Conservation (phyloP, 1,140 invertebrate species). For the Drosophila melanica region DNA sequence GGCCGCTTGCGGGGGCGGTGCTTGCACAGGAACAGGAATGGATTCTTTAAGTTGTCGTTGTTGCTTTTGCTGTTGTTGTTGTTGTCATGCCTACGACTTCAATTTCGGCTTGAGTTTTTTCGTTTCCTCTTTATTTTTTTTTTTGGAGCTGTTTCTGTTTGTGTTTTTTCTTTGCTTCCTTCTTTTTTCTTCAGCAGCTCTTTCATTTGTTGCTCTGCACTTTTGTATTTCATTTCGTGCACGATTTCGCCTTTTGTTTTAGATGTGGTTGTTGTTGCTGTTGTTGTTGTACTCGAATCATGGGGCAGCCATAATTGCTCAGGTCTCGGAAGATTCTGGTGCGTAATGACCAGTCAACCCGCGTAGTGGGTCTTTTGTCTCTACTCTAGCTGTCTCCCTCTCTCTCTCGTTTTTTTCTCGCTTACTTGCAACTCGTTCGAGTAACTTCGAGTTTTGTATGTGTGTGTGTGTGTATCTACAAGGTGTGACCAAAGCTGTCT, state of each 20-base stretch:
- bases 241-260: constrained; percentile 25
- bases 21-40: constrained; percentile 10
- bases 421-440: background rate
- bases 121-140: background rate
- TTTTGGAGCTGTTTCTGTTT: background rate
- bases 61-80: constrained; percentile 8
- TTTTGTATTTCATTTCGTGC: constrained; percentile 23
- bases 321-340: constrained; percentile 21
- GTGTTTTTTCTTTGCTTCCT: background rate
- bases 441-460: background rate
- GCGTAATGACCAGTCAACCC: constrained; percentile 24
- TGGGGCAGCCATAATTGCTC: constrained; percentile 25
- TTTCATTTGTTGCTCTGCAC: constrained; percentile 35
- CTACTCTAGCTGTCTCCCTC: too few relatives aligned
- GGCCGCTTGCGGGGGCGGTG: background rate
- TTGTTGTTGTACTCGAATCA: constrained; percentile 5
- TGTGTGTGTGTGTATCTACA: background rate
- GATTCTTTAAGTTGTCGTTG: constrained; percentile 11
- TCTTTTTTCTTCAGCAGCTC: constrained; percentile 5
- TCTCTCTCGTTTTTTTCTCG: background rate
- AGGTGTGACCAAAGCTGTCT: constrained; percentile 11
- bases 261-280: constrained; percentile 9
- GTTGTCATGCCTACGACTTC: constrained; percentile 34
- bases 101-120: constrained; percentile 10
- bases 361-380: background rate